These are phyloP conservation scores for Odontamblyopus rebecca DNA, from an alignment of 2,797 vertebrate genomes.

Conservation along the genomic window DNA sequence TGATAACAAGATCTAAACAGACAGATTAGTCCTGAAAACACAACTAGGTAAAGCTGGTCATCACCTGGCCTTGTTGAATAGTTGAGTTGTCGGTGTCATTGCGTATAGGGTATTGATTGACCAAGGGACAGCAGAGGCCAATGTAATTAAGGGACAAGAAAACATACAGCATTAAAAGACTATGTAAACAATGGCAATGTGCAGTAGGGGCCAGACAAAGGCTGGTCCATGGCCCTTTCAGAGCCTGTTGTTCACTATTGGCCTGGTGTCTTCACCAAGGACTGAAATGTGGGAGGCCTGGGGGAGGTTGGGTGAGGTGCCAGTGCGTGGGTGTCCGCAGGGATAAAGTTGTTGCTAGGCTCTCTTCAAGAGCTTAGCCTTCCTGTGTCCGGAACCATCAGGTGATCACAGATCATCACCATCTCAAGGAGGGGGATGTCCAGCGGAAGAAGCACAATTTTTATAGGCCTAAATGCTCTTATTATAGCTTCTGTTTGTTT, in stretches of 20 bases:
- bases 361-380: constrained; percentile 66
- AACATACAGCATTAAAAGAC: constrained; percentile 80
- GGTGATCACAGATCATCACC: constrained; percentile 77
- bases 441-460: constrained; percentile 57
- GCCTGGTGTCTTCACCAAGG: constrained; percentile 76
- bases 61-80: constrained; percentile 73
- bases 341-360: constrained; percentile 77
- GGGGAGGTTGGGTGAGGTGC: constrained; percentile 56
- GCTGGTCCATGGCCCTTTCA: constrained; percentile 77
- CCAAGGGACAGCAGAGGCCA: constrained; percentile 73
- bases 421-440: constrained; percentile 67
- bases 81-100: constrained; percentile 70
- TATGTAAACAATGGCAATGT: constrained; percentile 81
- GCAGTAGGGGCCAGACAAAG: constrained; percentile 70
- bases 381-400: constrained; percentile 71
- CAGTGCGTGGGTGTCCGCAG: constrained; percentile 68
- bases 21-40: constrained; percentile 8
- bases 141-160: constrained; percentile 83
- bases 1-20: constrained; percentile 6
- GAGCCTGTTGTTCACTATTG: constrained; percentile 70
- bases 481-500: constrained; percentile 31
- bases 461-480: constrained; percentile 48
- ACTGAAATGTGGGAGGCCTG: constrained; percentile 71
- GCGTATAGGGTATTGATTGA: constrained; percentile 74
- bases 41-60: constrained; percentile 14